Conservation (phyloP, 2,113 vertebrate species). For the Rhinopomastus cyanomelas region DNA sequence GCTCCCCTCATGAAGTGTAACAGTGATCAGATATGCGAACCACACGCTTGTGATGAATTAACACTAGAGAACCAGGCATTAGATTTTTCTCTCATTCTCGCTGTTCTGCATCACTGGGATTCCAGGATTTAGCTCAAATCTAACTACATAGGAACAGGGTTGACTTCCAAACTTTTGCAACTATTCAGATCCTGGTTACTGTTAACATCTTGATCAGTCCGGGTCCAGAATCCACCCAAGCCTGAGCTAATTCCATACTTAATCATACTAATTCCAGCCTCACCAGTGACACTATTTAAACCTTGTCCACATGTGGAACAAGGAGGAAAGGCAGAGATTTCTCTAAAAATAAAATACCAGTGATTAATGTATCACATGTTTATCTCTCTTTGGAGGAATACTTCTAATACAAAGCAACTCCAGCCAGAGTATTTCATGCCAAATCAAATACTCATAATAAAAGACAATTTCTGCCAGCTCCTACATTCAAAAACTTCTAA, state of each 20-base stretch:
- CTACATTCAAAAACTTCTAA: conserved; percentile 40
- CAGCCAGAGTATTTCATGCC: conserved; percentile 42
- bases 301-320: conserved; percentile 30
- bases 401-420: conserved; percentile 58
- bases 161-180: conserved; percentile 4
- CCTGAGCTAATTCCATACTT: conserved; percentile 46
- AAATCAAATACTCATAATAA: conserved; percentile 67
- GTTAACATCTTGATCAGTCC: conserved; percentile 27
- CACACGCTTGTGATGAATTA: neutral
- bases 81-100: neutral
- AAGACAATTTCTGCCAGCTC: conserved; percentile 54
- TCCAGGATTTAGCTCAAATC: neutral
- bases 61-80: neutral
- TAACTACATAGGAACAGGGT: neutral
- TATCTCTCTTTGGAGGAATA: conserved; percentile 62
- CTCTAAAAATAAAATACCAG: conserved; percentile 61
- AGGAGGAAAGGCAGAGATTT: conserved; percentile 43
- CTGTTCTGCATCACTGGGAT: neutral
- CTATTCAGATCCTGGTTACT: conserved; percentile 8
- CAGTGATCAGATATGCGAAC: neutral
- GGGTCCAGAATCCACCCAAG: conserved; percentile 36
- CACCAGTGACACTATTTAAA: conserved; percentile 38
- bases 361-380: conserved; percentile 71
- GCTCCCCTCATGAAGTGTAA: neutral
- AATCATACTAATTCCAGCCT: conserved; percentile 54